Percentiles rank a stretch among this genome's conserved stretches.
phyloP scores from a whole-genome alignment of 2,113 vertebrate genomes.

The Colius striatus region DNA sequence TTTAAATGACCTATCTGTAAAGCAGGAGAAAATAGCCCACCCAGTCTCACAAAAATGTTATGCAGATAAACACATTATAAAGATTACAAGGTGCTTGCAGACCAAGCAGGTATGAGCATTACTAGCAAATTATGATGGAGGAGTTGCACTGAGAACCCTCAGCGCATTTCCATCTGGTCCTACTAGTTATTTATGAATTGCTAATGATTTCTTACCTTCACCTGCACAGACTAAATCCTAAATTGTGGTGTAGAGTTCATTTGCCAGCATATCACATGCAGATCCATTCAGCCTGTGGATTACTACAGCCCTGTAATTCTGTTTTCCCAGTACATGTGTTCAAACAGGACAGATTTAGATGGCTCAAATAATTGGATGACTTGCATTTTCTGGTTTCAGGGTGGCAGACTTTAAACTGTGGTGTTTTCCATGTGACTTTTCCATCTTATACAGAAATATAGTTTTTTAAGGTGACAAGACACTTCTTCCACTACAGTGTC shows the following conservation, averaged over 20 bases:
- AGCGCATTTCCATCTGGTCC: not conserved
- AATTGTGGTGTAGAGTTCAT: not conserved
- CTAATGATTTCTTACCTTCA: not conserved
- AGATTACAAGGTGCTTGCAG: not conserved
- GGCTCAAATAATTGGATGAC: not conserved
- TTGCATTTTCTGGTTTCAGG: not conserved
- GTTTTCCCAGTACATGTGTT: not conserved
- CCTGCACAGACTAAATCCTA: not conserved
- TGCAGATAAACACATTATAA: not conserved
- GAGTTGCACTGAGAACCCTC: not conserved
- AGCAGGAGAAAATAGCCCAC: not conserved
- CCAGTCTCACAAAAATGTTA: not conserved
- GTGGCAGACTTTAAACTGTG: not conserved
- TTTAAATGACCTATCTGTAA: not conserved
- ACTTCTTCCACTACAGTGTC: not conserved
- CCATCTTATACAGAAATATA: not conserved
- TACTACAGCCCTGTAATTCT: not conserved
- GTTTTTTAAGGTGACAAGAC: not conserved
- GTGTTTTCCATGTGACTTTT: not conserved
- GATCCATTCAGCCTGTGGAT: not conserved
- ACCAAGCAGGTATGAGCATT: not conserved
- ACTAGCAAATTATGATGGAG: not conserved
- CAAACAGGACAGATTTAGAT: not conserved
- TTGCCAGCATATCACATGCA: not conserved
- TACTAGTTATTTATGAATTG: conserved; percentile 2